Conservation (phyloP, 2,113 vertebrate species). For the Hemicordylus capensis region DNA sequence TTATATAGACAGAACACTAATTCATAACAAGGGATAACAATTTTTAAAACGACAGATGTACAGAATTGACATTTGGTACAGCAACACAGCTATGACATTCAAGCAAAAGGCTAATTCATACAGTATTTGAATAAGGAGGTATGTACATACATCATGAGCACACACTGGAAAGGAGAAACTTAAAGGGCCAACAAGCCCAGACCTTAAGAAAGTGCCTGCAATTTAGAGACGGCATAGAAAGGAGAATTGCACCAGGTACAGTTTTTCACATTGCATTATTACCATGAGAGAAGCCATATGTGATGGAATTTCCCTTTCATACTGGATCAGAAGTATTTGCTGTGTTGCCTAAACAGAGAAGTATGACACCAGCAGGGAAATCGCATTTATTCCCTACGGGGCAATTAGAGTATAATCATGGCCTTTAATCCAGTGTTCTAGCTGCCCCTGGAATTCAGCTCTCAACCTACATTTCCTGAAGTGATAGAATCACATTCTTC, state of each 20-base stretch:
- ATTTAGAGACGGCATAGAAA: neutral
- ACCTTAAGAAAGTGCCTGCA: neutral
- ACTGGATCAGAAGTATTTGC: neutral
- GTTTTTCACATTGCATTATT: neutral
- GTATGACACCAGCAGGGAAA: too few species aligned
- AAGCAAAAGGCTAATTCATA: neutral
- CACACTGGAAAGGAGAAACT: neutral
- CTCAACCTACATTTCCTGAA: neutral
- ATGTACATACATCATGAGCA: neutral
- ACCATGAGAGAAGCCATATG: neutral
- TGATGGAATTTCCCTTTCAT: neutral
- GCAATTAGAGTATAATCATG: neutral
- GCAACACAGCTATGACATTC: neutral
- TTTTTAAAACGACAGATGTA: neutral
- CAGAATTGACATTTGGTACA: neutral
- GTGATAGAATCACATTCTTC: neutral
- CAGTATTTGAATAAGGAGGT: neutral
- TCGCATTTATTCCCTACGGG: neutral
- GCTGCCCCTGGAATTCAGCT: neutral
- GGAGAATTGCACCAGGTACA: neutral
- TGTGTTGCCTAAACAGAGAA: neutral
- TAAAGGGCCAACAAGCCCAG: neutral
- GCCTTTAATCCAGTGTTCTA: neutral
- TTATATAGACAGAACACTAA: neutral
- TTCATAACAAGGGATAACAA: conserved; percentile 5